Evolutionary conservation across 2,797 vertebrate genomes (phyloP), one percentile per base, ranked within the genome.

Genomic region (Sorex maritimensis): DNA sequence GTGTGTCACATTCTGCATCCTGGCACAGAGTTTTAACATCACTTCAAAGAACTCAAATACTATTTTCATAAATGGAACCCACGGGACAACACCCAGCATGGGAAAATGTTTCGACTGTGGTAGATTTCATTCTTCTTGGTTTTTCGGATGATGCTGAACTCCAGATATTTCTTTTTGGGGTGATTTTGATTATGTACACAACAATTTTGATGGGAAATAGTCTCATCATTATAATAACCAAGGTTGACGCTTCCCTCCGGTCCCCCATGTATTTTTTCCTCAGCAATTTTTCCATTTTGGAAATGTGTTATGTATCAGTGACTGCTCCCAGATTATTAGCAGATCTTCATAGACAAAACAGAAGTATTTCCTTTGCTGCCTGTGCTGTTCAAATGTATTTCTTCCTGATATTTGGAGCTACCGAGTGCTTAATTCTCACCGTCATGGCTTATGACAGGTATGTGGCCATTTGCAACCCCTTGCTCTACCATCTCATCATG

Each of bases 181-280:
- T 91, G 1, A 88, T 96, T 80, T 61, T 96, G 15, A 65, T 86
- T 3, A 72, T 92, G 1, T 96, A 93, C 65, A 0, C 89, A 23
- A 74, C 92, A 44, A 95, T 94, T 52, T 34, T 97, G 19, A 71
- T 93, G 15, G 87, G 92, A 77, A 96, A 96, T 67, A 68, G 55
- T 6, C 84, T 95, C 8, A 87, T 96, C 65, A 89, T 96, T 23
- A 46, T 90, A 26, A 85, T 96, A 86, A 95, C 38, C 3, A 73
- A 69, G 6, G 15, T 52, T 2, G 69, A 93, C 2, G n/a, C 68
- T n/a, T 46, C 81, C 10, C 94, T 97, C 10, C 73, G 67, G 0
- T 94, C 19, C 0, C 91, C 88, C 6, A 96, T 94, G 91, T 96
- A 96, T 38, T 96, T 92, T 96, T 95, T 93, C 8, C 94, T 97